phyloP scores from a whole-genome alignment of 1,140 invertebrate genomes.

The Helicorthomorpha holstii region DNA sequence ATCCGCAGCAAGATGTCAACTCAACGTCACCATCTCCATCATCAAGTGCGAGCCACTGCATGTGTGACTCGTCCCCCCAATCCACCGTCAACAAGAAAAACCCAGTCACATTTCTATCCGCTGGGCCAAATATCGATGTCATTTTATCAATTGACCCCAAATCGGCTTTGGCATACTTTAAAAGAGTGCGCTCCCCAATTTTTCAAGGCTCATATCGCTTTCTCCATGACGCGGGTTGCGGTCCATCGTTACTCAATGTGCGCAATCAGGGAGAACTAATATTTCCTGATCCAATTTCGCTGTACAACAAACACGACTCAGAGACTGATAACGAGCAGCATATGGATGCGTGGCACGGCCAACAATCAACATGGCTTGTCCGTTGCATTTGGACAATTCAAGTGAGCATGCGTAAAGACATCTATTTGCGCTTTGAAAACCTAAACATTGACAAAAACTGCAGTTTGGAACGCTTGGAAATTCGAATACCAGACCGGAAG shows the following conservation, averaged over 20 bases:
- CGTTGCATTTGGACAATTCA: slow-evolving; percentile 63
- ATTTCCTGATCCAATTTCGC: slow-evolving; percentile 38
- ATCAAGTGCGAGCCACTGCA: background rate
- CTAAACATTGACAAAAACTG: slow-evolving; percentile 17
- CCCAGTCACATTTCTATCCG: slow-evolving; percentile 40
- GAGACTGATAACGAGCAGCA: too few relatives aligned
- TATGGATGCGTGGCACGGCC: background rate
- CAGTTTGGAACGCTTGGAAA: slow-evolving; percentile 2
- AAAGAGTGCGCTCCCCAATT: slow-evolving; percentile 30
- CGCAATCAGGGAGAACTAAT: slow-evolving; percentile 58
- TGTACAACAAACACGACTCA: background rate
- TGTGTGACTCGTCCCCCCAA: slow-evolving; percentile 18
- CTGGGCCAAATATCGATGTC: slow-evolving; percentile 54
- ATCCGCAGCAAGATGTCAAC: background rate
- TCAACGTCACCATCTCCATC: too few relatives aligned
- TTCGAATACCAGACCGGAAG: background rate
- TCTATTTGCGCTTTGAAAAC: slow-evolving; percentile 71
- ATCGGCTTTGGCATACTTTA: slow-evolving; percentile 61
- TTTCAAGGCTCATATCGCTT: slow-evolving; percentile 74
- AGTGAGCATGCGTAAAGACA: slow-evolving; percentile 56
- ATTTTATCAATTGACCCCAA: slow-evolving; percentile 60
- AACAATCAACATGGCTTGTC: slow-evolving; percentile 28
- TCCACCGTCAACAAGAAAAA: slow-evolving; percentile 4
- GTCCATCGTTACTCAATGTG: slow-evolving; percentile 54
- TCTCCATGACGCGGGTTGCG: slow-evolving; percentile 69